These are phyloP conservation scores for Hyles lineata DNA, from an alignment of 2,888 invertebrate genomes.

Conservation along the genomic window DNA sequence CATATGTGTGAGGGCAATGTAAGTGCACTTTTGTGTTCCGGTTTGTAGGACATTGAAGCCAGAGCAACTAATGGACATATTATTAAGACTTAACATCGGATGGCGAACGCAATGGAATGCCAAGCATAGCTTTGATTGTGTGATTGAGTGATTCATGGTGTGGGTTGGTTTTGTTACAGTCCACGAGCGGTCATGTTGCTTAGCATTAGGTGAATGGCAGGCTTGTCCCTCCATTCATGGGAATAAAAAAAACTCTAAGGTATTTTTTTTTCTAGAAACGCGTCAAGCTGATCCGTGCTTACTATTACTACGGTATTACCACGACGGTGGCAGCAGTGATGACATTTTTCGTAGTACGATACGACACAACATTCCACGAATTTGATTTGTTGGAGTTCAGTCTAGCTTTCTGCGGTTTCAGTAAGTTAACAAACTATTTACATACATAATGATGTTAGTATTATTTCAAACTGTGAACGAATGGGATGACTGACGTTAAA, in stretches of 20 bases:
- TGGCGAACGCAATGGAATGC: too few relatives aligned
- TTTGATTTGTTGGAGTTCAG: slow-evolving; percentile 16
- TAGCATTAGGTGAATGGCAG: neutral
- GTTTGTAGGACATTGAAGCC: too few relatives aligned
- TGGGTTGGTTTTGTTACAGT: neutral
- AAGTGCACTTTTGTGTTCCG: too few relatives aligned
- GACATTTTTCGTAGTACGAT: slow-evolving; percentile 9
- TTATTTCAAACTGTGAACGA: too few relatives aligned
- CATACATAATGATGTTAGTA: neutral
- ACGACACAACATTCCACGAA: slow-evolving; percentile 3
- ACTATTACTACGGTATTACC: slow-evolving; percentile 3
- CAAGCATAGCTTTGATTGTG: too few relatives aligned
- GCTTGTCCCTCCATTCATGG: too few relatives aligned
- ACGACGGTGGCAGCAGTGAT: slow-evolving; percentile 12
- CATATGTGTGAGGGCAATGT: too few relatives aligned
- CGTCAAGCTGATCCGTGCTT: neutral
- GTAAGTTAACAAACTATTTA: neutral
- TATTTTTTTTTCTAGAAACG: slow-evolving; percentile 13
- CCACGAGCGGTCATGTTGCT: too few relatives aligned
- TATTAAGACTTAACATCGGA: too few relatives aligned
- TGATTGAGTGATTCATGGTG: neutral
- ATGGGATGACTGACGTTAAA: neutral
- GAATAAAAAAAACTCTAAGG: neutral
- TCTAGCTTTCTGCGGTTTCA: slow-evolving; percentile 2
- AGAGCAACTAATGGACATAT: too few relatives aligned